Evolutionary conservation across 2,888 invertebrate species (phyloP).

Genomic region (Chymomyza caudatula): DNA sequence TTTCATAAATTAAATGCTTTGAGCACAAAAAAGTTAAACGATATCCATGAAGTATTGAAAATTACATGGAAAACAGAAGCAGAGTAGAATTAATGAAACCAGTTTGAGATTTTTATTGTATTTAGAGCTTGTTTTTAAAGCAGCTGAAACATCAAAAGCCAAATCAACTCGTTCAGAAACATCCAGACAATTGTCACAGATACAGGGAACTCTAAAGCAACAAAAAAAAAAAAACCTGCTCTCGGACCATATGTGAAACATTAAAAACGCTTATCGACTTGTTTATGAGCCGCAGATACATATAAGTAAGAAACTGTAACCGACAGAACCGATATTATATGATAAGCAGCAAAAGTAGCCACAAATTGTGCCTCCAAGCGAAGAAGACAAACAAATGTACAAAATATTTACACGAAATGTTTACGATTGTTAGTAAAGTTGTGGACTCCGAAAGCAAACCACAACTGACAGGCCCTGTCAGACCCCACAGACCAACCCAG

Average conservation of each 20-base stretch:
- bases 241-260: background rate
- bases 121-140: constrained; percentile 62
- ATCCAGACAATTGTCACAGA: background rate
- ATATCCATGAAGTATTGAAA: constrained; percentile 11
- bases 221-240: background rate
- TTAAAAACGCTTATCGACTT: background rate
- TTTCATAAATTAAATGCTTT: constrained; percentile 10
- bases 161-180: constrained; percentile 2
- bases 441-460: background rate
- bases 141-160: constrained; percentile 40
- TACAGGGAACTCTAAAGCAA: background rate
- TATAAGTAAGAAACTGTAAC: background rate
- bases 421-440: background rate
- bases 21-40: background rate
- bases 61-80: constrained; percentile 16
- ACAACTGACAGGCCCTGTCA: background rate
- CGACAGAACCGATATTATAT: background rate
- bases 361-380: background rate
- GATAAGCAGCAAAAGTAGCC: background rate
- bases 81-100: constrained; percentile 47
- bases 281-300: background rate
- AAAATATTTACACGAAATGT: background rate
- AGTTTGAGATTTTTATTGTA: constrained; percentile 56
- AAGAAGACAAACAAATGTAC: background rate
- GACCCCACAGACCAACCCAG: constrained; percentile 18